These are phyloP conservation scores for Nomada flava DNA, from an alignment of 2,888 invertebrate genomes.

Conservation along the genomic window DNA sequence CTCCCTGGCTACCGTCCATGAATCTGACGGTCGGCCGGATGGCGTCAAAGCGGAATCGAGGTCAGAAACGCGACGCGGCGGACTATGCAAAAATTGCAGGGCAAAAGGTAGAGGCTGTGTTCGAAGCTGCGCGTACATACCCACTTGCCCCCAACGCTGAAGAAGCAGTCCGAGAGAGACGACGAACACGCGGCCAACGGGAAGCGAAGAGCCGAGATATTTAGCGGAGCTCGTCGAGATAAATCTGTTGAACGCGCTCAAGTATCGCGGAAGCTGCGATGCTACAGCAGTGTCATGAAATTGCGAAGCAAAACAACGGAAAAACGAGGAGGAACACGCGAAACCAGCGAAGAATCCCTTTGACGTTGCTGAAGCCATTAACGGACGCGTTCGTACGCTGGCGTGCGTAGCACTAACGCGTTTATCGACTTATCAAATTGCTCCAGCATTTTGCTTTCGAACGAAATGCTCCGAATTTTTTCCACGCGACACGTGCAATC, in stretches of 20 bases:
- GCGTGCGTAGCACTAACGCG: constrained; percentile 28
- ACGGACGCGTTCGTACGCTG: constrained; percentile 39
- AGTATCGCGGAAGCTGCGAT: neutral
- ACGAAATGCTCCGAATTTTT: constrained; percentile 11
- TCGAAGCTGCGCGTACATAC: neutral
- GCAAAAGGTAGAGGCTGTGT: constrained; percentile 30
- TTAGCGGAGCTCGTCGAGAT: constrained; percentile 7
- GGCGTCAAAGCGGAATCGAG: constrained; percentile 66
- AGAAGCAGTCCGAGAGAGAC: neutral
- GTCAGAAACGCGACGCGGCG: constrained; percentile 55
- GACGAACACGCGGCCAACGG: neutral
- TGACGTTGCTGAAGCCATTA: constrained; percentile 43
- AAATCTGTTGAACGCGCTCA: constrained; percentile 3
- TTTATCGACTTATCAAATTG: constrained; percentile 63
- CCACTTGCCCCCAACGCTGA: constrained; percentile 1
- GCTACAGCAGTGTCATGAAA: constrained; percentile 17
- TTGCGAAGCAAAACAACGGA: constrained; percentile 36
- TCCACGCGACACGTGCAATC: constrained; percentile 1
- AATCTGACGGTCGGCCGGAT: constrained; percentile 45
- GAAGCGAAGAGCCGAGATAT: neutral
- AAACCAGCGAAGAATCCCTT: constrained; percentile 20
- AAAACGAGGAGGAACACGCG: constrained; percentile 9
- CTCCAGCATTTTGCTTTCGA: constrained; percentile 30
- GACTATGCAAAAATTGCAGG: constrained; percentile 38
- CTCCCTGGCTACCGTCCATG: constrained; percentile 51